These are phyloP conservation scores for Coendou prehensilis DNA, from an alignment of 2,797 vertebrate species.

Conservation along the genomic window DNA sequence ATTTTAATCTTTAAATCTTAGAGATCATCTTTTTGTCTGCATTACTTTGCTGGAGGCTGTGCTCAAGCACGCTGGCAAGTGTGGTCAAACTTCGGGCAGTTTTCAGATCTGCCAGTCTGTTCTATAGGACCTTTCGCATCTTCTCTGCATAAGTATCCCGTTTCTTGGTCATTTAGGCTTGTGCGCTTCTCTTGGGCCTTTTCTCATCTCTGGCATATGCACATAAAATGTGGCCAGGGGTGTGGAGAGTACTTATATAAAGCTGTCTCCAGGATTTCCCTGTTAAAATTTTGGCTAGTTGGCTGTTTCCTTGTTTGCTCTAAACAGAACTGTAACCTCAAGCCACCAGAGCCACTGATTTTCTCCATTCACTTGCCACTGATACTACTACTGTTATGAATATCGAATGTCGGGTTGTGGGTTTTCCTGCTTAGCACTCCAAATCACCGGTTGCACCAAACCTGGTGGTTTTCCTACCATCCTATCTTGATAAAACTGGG, in stretches of 20 bases:
- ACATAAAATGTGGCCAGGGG: neutral
- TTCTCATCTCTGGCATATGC: neutral
- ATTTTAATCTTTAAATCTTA: neutral
- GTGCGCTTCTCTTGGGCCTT: neutral
- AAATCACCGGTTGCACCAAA: neutral
- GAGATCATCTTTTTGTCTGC: neutral
- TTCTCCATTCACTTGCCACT: neutral
- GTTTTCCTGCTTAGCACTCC: neutral
- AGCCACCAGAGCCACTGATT: neutral
- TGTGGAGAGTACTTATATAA: neutral
- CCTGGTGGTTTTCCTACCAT: neutral
- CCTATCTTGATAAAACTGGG: neutral
- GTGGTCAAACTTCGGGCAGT: neutral
- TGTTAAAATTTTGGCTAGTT: neutral
- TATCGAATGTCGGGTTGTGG: neutral
- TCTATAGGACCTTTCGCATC: neutral
- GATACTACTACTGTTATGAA: neutral
- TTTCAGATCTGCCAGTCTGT: neutral
- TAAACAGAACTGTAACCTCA: neutral
- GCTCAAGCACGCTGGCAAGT: neutral
- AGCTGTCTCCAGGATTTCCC: neutral
- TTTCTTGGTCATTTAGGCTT: neutral
- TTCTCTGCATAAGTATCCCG: neutral
- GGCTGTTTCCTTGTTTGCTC: neutral
- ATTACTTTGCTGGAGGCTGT: neutral